Percentiles rank a stretch among this genome's conserved stretches.
Conservation (phyloP, 37 sponge, comb jelly and placozoan genomes). For the Cladorhizidae sp. region DNA sequence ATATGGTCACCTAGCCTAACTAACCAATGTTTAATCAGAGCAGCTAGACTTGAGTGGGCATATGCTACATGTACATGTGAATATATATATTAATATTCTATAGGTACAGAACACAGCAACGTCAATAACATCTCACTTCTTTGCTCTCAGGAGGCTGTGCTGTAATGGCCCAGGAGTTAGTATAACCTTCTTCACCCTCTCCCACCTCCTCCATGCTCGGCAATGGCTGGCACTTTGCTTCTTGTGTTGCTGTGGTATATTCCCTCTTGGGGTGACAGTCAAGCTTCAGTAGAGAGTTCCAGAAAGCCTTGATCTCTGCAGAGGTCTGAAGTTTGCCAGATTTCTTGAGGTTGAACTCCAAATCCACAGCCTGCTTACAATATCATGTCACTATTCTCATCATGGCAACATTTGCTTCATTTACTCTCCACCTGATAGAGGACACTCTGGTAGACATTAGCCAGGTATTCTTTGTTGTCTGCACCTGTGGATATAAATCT, state of each 20-base stretch:
- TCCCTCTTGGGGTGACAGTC: neutral
- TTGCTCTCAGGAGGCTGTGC: conserved; percentile 26
- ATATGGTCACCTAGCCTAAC: too few relatives aligned
- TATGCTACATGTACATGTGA: too few relatives aligned
- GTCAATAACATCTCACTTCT: neutral
- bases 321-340: conserved; percentile 34
- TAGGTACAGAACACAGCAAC: neutral
- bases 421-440: conserved; percentile 30
- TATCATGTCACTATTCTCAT: neutral
- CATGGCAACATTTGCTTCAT: neutral
- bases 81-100: too few relatives aligned
- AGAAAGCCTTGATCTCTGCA: conserved; percentile 42
- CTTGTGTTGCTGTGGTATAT: too few relatives aligned
- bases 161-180: conserved; percentile 66
- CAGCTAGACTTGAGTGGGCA: too few relatives aligned
- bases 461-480: conserved; percentile 28
- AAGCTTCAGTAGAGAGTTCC: conserved; percentile 30
- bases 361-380: neutral
- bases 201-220: conserved; percentile 10
- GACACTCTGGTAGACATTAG: conserved; percentile 4
- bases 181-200: conserved; percentile 40
- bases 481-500: conserved; percentile 14
- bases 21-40: too few relatives aligned
- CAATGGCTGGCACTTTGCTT: too few relatives aligned
- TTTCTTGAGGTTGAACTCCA: conserved; percentile 38